These are phyloP conservation scores for Chunga burmeisteri DNA, from an alignment of 2,113 vertebrate genomes.

Conservation along the genomic window DNA sequence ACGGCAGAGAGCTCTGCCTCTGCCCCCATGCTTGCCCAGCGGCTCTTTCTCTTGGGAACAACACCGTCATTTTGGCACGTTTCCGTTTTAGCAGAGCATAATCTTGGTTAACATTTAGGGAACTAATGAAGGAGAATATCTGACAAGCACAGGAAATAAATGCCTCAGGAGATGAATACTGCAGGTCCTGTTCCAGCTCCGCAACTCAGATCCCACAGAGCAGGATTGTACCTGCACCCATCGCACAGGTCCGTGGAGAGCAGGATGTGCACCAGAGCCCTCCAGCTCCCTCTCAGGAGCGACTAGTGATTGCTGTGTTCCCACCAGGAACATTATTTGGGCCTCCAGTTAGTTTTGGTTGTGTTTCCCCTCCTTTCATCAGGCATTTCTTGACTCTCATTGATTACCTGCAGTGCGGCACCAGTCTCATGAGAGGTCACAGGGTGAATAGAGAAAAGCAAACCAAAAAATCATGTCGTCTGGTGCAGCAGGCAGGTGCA, in stretches of 20 bases:
- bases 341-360: background rate
- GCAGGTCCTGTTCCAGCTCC: background rate
- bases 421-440: background rate
- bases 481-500: background rate
- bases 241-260: background rate
- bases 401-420: background rate
- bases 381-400: background rate
- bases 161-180: accelerated
- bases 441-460: background rate
- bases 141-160: background rate
- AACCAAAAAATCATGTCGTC: background rate
- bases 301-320: background rate
- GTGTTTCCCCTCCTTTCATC: background rate
- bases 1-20: background rate
- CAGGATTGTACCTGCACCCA: too few relatives aligned
- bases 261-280: background rate
- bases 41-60: background rate
- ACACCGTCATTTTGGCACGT: accelerated
- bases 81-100: background rate
- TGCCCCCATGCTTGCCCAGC: accelerated
- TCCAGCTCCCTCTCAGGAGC: accelerated
- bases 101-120: too few relatives aligned
- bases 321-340: background rate
- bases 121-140: background rate
- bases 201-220: accelerated